Evolutionary conservation across 1,140 invertebrate genomes (phyloP), one percentile per base, ranked within the genome.

Genomic region (Lycorma delicatula): DNA sequence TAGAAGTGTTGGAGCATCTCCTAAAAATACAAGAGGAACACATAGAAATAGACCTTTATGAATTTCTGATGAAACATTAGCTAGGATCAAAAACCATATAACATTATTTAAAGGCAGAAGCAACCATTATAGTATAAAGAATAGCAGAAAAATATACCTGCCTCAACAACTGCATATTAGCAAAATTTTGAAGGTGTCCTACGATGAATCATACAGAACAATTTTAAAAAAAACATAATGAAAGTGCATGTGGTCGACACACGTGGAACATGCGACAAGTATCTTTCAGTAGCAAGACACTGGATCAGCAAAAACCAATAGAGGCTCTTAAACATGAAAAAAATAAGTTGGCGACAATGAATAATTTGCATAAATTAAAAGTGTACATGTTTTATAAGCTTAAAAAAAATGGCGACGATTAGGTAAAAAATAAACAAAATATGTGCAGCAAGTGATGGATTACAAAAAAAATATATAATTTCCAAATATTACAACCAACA

Each of bases 311-410:
- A 41, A n/a, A 41, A 41, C 38, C 20, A 20, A 41, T 41, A 41
- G 20, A 41, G 38, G 20, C 38, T 16, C n/a, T 16, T n/a, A 41
- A n/a, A n/a, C n/a, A n/a, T n/a, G n/a, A n/a, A n/a, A n/a, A 41
- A 20, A 41, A 20, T 12, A 41, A 41, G 20, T 41, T 41, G 38
- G 20, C 38, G n/a, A 41, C n/a, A 16, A 41, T 41, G 38, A 41
- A 41, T 41, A 41, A 41, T 41, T 16, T 16, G 47, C 11, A 20
- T 59, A 59, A 51, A 60, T 64, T 48, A 9, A 63, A 41, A 41
- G 25, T 47, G n/a, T n/a, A n/a, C n/a, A n/a, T 66, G 64, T 59
- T 65, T 66, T 29, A 59, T 27, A 26, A 55, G 57, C 47, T 66
- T 66, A 54, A 44, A n/a, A n/a, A 48, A 41, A 23, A 50, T 16